Conservation (phyloP, 2,113 vertebrate species). For the Peucedramus taeniatus region DNA sequence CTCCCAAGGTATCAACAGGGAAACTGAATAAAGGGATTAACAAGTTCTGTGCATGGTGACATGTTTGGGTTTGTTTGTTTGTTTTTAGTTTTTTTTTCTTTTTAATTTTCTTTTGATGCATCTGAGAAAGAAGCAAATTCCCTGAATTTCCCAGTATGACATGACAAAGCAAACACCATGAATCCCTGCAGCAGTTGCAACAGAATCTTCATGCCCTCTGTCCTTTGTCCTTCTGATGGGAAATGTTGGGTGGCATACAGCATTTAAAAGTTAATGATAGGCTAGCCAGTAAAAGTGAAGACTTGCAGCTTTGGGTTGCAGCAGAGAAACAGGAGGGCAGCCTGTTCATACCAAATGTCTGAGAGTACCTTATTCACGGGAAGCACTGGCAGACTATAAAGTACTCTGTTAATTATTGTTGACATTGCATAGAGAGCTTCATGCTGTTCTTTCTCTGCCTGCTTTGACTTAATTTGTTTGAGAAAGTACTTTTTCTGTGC, state of each 20-base stretch:
- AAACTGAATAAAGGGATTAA: not conserved
- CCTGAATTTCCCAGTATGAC: not conserved
- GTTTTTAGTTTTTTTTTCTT: not conserved
- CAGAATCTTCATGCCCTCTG: not conserved
- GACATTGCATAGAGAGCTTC: constrained; percentile 54
- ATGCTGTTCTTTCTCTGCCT: constrained; percentile 52
- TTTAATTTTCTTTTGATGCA: not conserved
- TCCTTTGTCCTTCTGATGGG: not conserved
- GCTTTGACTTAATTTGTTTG: constrained; percentile 52
- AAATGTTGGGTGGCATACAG: not conserved
- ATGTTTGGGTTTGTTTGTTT: not conserved
- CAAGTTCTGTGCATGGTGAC: not conserved
- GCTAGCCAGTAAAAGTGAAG: not conserved
- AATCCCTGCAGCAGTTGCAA: not conserved
- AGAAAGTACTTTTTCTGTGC: constrained; percentile 49
- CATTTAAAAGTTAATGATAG: constrained; percentile 12
- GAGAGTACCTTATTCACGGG: constrained; percentile 2
- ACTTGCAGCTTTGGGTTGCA: not conserved
- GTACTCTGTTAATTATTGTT: constrained; percentile 60
- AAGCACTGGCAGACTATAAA: constrained; percentile 41
- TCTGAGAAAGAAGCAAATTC: not conserved
- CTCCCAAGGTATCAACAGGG: not conserved
- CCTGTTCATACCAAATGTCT: not conserved
- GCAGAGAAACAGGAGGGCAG: not conserved
- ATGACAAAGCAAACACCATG: not conserved